Evolutionary conservation across 2,797 vertebrate species (phyloP).

Genomic region (Siniperca obscura): DNA sequence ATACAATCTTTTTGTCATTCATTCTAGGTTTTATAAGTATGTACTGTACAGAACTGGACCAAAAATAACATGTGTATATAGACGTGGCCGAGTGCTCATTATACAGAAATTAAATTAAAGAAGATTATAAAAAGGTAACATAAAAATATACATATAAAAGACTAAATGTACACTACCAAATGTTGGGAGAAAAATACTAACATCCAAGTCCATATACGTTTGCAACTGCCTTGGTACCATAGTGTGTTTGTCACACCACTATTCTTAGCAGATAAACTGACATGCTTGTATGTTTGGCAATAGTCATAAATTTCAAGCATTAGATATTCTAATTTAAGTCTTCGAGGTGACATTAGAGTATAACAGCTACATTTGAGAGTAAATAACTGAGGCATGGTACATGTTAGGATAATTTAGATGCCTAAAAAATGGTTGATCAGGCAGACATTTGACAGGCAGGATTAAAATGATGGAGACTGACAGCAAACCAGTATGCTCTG

Average conservation of each 20-base stretch:
- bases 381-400: constrained; percentile 1
- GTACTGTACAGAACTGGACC: background rate
- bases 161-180: background rate
- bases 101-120: background rate
- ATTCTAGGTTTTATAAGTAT: background rate
- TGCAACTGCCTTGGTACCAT: background rate
- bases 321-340: background rate
- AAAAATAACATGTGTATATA: background rate
- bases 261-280: constrained; percentile 8
- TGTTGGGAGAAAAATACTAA: background rate
- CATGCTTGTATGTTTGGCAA: background rate
- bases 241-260: background rate
- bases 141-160: background rate
- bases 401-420: constrained; percentile 1
- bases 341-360: background rate
- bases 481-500: constrained; percentile 23
- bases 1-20: background rate
- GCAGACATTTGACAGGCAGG: constrained; percentile 34
- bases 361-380: background rate
- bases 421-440: constrained; percentile 14
- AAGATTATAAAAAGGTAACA: background rate
- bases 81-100: background rate
- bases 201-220: background rate
- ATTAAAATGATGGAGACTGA: constrained; percentile 36
- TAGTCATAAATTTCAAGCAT: background rate